Base-by-base conservation (phyloP, 2,797 vertebrate species). In the Gorsachius magnificus region DNA sequence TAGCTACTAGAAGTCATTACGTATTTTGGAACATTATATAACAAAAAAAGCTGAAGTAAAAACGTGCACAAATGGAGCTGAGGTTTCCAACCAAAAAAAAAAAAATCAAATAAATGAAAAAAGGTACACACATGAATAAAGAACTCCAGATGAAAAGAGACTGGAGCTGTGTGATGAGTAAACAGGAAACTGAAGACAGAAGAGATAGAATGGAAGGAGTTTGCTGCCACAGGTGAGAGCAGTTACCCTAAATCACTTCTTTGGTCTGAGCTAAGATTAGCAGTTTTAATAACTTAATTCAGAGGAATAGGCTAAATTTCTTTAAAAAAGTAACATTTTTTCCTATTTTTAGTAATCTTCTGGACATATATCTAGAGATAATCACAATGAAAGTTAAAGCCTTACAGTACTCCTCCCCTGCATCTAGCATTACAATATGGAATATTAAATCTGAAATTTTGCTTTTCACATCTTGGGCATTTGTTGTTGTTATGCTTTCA, bases 171-270 rank as follows among this genome's bases (percentile, higher is more conserved):
- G 20, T 72, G 79, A 83, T 86, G 87, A 94, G 82, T 65, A 89
- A 94, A 91, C 72, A 93, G 91, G 85, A 96, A 89, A 78, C 65
- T 65, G 76, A 65, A 88, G 69, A 22, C 57, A 93, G 78, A 72
- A 77, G 58, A 91, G 9, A 48, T 1, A 83, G 87, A 89, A 61
- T 91, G 60, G 84, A 50, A 93, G 48, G 74, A 93, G 70, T 48
- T 35, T 80, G 75, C 63, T 75, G 84, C 35, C 78, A 50, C 16
- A 26, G 36, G 74, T 60, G 36, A 93, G 50, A 83, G 41, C 36
- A 71, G 51, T 17, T 64, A 84, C 10, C 21, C 56, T 43, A 60
- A 72, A 60, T 5, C 16, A 54, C 24, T 61, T 36, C 21, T 36
- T 75, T 54, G 36, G 69, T 87, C 87, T 83, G 26, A 83, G 50